phyloP scores from a whole-genome alignment of 2,113 vertebrate genomes.

The Hippocampus barbouri region DNA sequence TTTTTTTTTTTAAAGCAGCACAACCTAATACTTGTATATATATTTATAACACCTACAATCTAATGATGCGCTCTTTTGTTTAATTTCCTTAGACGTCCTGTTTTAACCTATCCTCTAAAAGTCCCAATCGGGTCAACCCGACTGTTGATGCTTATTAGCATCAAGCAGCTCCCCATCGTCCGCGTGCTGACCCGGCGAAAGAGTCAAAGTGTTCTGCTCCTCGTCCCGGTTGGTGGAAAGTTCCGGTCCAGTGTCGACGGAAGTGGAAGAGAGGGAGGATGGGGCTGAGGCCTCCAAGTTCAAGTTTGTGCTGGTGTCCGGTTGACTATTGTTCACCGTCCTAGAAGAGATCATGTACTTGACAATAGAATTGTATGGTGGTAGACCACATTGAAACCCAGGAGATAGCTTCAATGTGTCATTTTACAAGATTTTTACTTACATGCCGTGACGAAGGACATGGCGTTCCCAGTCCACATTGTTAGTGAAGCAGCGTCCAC shows the following conservation, averaged over 20 bases:
- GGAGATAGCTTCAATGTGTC: neutral
- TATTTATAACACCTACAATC: constrained; percentile 59
- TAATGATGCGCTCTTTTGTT: constrained; percentile 61
- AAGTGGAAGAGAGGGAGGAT: constrained; percentile 50
- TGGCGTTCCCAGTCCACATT: constrained; percentile 93
- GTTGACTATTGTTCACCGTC: constrained; percentile 75
- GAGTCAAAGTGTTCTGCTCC: constrained; percentile 43
- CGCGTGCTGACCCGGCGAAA: constrained; percentile 46
- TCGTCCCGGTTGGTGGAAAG: constrained; percentile 48
- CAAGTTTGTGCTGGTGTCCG: constrained; percentile 56
- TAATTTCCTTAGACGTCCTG: constrained; percentile 47
- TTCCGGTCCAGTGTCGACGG: constrained; percentile 53
- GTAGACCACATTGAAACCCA: neutral
- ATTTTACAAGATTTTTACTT: constrained; percentile 61
- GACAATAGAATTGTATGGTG: neutral
- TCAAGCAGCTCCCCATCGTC: constrained; percentile 63
- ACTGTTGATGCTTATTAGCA: constrained; percentile 71
- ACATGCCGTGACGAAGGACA: constrained; percentile 96
- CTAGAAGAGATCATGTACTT: constrained; percentile 58
- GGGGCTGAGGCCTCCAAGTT: constrained; percentile 49
- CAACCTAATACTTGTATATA: neutral
- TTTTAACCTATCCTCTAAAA: constrained; percentile 34
- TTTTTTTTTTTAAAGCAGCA: constrained; percentile 65
- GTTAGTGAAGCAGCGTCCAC: constrained; percentile 90
- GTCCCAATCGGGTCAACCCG: constrained; percentile 47